Percentiles rank a stretch among this genome's conserved stretches.
These are phyloP conservation scores for Microtus richardsoni DNA, from an alignment of 2,113 vertebrate species.

Conservation along the genomic window DNA sequence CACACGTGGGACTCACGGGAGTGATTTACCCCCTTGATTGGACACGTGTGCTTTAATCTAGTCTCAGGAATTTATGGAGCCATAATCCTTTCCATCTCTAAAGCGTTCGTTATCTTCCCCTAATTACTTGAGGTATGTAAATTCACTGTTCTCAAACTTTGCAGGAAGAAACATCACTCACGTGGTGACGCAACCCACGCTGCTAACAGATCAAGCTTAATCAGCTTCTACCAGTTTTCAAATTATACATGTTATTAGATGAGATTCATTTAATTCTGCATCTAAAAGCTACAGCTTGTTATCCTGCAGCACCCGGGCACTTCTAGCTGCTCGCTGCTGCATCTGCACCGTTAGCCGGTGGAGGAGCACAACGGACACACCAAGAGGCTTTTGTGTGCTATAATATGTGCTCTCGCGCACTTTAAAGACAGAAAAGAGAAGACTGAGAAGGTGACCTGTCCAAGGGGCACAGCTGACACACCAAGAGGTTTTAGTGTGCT, in stretches of 20 bases:
- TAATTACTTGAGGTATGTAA: conserved; percentile 80
- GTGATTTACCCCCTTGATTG: conserved; percentile 57
- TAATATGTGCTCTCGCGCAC: background rate
- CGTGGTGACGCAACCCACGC: conserved; percentile 57
- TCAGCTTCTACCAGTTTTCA: conserved; percentile 74
- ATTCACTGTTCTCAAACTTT: conserved; percentile 72
- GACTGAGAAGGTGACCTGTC: background rate
- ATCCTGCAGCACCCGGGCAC: conserved; percentile 61
- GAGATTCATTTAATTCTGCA: conserved; percentile 79
- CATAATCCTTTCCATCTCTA: conserved; percentile 62
- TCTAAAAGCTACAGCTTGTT: conserved; percentile 73
- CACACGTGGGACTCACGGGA: conserved; percentile 21
- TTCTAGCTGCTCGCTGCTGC: conserved; percentile 54
- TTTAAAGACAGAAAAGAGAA: background rate
- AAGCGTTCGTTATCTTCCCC: conserved; percentile 69
- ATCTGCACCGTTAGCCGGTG: conserved; percentile 52
- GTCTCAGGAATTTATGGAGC: conserved; percentile 63
- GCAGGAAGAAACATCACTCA: conserved; percentile 71
- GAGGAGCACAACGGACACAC: conserved; percentile 58
- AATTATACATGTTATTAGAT: conserved; percentile 80
- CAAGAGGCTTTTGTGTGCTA: background rate
- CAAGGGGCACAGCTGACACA: conserved; percentile 53
- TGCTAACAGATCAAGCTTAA: conserved; percentile 78
- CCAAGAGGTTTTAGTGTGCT: background rate
- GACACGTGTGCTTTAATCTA: conserved; percentile 65